phyloP scores from a whole-genome alignment of 2,797 vertebrate genomes.

The Poecilia wingei region DNA sequence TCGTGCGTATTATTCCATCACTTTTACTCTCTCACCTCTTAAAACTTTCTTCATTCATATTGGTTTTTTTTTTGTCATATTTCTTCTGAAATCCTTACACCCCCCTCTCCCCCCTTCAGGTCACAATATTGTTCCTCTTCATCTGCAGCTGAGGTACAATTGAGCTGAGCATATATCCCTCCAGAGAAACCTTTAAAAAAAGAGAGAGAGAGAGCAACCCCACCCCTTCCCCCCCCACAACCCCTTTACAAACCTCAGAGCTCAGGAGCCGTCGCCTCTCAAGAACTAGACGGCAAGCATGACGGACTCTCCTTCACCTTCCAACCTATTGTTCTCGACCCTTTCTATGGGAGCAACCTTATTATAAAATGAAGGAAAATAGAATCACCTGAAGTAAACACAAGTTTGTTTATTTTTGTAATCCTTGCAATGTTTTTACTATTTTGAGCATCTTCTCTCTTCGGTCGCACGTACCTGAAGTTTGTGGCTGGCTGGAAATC shows the following conservation, averaged over 20 bases:
- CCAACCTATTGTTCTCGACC: conserved; percentile 55
- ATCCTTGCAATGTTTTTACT: not conserved
- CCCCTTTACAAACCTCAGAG: conserved; percentile 40
- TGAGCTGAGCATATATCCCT: conserved; percentile 66
- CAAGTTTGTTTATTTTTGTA: not conserved
- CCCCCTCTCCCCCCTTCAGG: conserved; percentile 42
- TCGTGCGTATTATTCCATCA: conserved; percentile 35
- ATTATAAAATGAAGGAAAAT: conserved; percentile 20
- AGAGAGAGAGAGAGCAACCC: not conserved
- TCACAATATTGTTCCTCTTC: conserved; percentile 53
- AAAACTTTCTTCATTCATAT: conserved; percentile 34
- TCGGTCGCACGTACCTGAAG: not conserved
- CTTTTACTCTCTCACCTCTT: conserved; percentile 56
- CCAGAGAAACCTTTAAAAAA: conserved; percentile 54
- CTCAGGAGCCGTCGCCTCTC: conserved; percentile 45
- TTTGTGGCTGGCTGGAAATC: conserved; percentile 25
- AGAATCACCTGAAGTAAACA: conserved; percentile 30
- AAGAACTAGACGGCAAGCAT: conserved; percentile 50
- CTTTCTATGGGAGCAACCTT: conserved; percentile 30
- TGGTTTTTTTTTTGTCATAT: conserved; percentile 28
- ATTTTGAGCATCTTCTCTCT: not conserved
- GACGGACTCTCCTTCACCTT: conserved; percentile 38
- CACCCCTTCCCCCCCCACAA: not conserved
- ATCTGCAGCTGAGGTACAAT: conserved; percentile 68
- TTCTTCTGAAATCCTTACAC: conserved; percentile 34